Evolutionary conservation across 2,113 vertebrate species (phyloP), one percentile per base, ranked within the genome.

Genomic region (Syngnathoides biaculeatus): DNA sequence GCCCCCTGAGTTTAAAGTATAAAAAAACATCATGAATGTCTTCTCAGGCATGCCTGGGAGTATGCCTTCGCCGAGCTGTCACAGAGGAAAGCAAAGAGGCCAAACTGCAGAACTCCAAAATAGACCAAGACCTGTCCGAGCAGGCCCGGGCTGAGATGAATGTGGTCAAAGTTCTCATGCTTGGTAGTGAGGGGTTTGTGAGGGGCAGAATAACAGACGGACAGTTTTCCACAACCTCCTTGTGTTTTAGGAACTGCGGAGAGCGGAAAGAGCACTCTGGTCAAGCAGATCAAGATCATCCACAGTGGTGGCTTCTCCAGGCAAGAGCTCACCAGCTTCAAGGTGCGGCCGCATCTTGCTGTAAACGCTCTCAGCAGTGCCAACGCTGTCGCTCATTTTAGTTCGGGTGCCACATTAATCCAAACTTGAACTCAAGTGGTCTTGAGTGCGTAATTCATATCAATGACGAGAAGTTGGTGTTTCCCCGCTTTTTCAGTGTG

Each of bases 241-340:
- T 45, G 19, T 70, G 26, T 58, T 53, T 26, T 73, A 93, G 92
- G 92, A 43, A 67, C 87, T 62, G 86, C 90, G 45, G 92, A 92
- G 70, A 92, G 91, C 10, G 92, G 91, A 39, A 93, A 92, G 70
- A 92, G 89, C 60, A 92, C 91, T 0, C 58, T 92, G 27, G 81
- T 92, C 47, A 92, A 89, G 65, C 92, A 92, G 80, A 92, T 92
- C 8, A 92, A 92, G 83, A 89, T 93, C 5, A 90, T 92, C 67
- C 84, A 93, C 75, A 91, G 88, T 63, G 75, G 79, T 14, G 92
- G 92, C 42, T 93, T 93, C 76, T 89, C 87, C 74, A 87, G 82
- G 67, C 82, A 88, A 48, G 91, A 93, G 48, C 87, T 92, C 58
- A 7, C 78, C 52, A 90, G 64, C 68, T 93, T 93, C 57, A 92